Evolutionary conservation across 2,888 invertebrate species (phyloP), one percentile per base, ranked within the genome.

Genomic region (Cantharis flavilabris): DNA sequence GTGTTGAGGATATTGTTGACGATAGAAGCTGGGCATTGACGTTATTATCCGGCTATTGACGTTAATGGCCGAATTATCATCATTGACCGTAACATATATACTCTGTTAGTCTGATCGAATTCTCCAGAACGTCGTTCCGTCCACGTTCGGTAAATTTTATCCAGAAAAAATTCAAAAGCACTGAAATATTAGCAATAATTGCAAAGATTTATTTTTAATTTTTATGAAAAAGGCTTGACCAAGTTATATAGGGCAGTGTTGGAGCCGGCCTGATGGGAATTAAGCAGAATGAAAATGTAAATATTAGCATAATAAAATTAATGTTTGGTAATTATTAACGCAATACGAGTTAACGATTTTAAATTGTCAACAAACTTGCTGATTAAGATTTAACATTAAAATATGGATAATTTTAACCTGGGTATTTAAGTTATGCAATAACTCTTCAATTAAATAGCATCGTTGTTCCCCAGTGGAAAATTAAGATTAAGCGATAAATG

Each of bases 401-500:
- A 33, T 64, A 28, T 20, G 70, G 30, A 62, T 70, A 70, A 70
- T 73, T 73, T 73, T 62, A 69, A 73, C 14, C 49, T 62, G 26
- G 49, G 33, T 65, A 69, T 73, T 73, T 73, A 73, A 73, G 28
- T 69, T 70, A 63, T 64, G 64, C 30, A 62, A 73, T 73, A 73
- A 73, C 69, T 73, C 20, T 63, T 20, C 69, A 73, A 73, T 73
- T 73, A 70, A 73, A 73, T 73, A 70, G 73, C 69, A 69, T 62
- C 63, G 62, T 70, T 70, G 73, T 70, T 73, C 70, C 73, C 73
- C 33, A 70, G 73, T 73, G 62, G 73, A 73, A 70, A 73, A 73
- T 73, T 73, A 73, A 73, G 73, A 73, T 73, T 73, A 73, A 73
- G 73, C 70, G 73, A 73, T 73, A 73, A 73, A 70, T 73, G 73